These are phyloP conservation scores for Clitarchus hookeri DNA, from an alignment of 2,888 invertebrate genomes.

Conservation along the genomic window DNA sequence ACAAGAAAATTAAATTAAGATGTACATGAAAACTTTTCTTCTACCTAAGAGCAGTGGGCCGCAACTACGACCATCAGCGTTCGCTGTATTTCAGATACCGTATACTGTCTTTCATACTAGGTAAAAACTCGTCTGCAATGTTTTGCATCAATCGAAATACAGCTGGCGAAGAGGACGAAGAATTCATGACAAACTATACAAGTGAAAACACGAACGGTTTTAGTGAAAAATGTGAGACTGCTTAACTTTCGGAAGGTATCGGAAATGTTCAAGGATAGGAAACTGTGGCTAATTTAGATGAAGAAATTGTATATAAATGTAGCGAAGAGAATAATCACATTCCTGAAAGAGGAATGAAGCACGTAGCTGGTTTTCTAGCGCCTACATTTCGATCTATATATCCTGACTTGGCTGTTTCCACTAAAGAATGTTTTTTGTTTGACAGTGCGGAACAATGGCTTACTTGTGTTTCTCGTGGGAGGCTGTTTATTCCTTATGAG, in stretches of 20 bases:
- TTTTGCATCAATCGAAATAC: constrained; percentile 10
- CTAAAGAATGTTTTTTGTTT: neutral
- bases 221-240: neutral
- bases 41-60: neutral
- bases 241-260: neutral
- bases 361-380: neutral
- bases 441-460: neutral
- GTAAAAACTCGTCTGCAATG: neutral
- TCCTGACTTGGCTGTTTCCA: neutral
- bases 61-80: neutral
- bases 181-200: neutral
- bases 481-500: neutral
- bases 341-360: neutral
- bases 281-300: neutral
- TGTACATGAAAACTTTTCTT: neutral
- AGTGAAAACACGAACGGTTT: neutral
- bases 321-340: neutral
- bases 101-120: neutral
- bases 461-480: neutral
- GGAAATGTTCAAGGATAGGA: neutral
- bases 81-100: neutral
- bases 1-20: constrained; percentile 10
- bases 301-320: neutral
- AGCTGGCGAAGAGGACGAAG: neutral
- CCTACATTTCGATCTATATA: neutral